phyloP scores from a whole-genome alignment of 2,797 vertebrate species.

The Enteromius argenteus region DNA sequence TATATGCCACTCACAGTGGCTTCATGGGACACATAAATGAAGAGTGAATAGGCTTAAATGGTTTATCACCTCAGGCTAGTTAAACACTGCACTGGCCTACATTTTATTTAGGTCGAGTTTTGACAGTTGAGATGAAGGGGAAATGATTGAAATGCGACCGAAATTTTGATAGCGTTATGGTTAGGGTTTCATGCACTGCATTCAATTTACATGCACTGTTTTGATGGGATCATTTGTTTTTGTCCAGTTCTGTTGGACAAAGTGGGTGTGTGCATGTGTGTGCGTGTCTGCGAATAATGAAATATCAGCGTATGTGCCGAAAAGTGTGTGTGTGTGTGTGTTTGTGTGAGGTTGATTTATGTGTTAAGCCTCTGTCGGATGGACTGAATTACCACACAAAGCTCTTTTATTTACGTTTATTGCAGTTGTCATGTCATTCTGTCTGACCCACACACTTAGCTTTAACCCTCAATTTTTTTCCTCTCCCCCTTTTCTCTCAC shows the following conservation, averaged over 20 bases:
- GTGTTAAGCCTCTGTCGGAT: constrained; percentile 66
- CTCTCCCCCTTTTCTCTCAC: constrained; percentile 6
- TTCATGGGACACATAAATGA: constrained; percentile 25
- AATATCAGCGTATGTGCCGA: constrained; percentile 21
- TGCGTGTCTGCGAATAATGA: constrained; percentile 37
- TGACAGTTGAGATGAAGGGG: constrained; percentile 40
- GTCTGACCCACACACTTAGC: constrained; percentile 62
- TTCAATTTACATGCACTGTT: neutral
- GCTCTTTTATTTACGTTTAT: constrained; percentile 70
- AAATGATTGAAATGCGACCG: constrained; percentile 4
- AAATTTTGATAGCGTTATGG: constrained; percentile 2
- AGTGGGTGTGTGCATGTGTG: neutral
- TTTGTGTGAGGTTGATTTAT: constrained; percentile 64
- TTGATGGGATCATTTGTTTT: constrained; percentile 23
- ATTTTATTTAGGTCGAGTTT: constrained; percentile 51
- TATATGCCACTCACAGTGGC: constrained; percentile 14
- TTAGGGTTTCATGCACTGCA: constrained; percentile 10
- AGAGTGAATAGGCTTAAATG: constrained; percentile 21
- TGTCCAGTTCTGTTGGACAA: constrained; percentile 8
- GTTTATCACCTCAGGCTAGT: constrained; percentile 43
- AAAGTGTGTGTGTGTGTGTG: constrained; percentile 39
- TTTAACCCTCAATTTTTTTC: constrained; percentile 26
- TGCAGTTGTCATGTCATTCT: constrained; percentile 70
- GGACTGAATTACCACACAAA: constrained; percentile 71
- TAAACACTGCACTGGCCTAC: constrained; percentile 46